phyloP scores from a whole-genome alignment of 2,888 invertebrate species.

The Agrochola macilenta region DNA sequence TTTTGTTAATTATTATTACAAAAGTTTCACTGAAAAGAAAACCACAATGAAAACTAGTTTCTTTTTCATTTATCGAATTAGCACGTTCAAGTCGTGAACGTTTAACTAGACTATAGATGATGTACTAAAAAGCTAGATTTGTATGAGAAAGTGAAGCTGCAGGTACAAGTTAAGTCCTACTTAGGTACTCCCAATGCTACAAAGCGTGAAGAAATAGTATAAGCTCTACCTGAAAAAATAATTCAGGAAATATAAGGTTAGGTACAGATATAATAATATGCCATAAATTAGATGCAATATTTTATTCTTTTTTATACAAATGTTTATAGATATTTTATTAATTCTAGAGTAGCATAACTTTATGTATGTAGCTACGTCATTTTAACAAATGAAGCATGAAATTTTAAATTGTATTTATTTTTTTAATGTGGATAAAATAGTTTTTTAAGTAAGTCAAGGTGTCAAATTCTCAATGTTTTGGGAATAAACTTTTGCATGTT shows the following conservation, averaged over 20 bases:
- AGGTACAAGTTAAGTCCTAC: slow-evolving; percentile 4
- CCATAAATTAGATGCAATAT: slow-evolving; percentile 87
- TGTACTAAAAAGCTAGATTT: slow-evolving; percentile 1
- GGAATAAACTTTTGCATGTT: slow-evolving; percentile 69
- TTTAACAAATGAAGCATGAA: slow-evolving; percentile 56
- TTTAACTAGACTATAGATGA: background rate
- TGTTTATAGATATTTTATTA: slow-evolving; percentile 66
- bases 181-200: slow-evolving; percentile 12
- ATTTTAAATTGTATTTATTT: slow-evolving; percentile 64
- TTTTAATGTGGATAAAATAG: slow-evolving; percentile 60
- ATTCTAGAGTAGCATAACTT: slow-evolving; percentile 41
- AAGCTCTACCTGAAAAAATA: slow-evolving; percentile 36
- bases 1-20: background rate
- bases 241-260: slow-evolving; percentile 31
- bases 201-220: slow-evolving; percentile 39
- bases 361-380: slow-evolving; percentile 37
- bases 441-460: slow-evolving; percentile 54
- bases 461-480: slow-evolving; percentile 62
- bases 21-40: background rate
- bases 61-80: background rate
- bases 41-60: background rate
- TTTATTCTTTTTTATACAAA: slow-evolving; percentile 74
- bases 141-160: background rate
- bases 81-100: background rate
- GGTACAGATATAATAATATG: slow-evolving; percentile 76